Percentiles rank a stretch among this genome's conserved stretches.
Evolutionary conservation across 2,113 vertebrate species (phyloP).

Genomic region (Paracanthobrama guichenoti): DNA sequence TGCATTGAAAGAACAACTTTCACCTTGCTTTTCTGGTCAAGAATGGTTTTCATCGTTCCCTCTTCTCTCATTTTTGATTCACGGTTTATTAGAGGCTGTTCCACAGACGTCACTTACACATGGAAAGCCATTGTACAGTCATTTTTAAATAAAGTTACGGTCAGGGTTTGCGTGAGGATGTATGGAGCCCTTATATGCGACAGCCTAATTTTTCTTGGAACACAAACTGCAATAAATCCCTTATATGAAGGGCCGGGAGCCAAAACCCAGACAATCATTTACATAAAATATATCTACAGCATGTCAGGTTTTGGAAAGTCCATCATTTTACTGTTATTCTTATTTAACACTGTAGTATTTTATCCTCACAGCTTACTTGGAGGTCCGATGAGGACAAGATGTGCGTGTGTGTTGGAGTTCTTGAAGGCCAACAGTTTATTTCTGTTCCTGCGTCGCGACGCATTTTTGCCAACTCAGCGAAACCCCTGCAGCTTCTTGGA

Average conservation of each 20-base stretch:
- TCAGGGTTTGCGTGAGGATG: background rate
- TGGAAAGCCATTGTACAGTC: conserved; percentile 26
- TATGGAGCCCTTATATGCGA: conserved; percentile 19
- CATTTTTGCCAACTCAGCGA: conserved; percentile 86
- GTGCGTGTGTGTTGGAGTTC: background rate
- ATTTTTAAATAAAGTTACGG: background rate
- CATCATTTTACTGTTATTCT: background rate
- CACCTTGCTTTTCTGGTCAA: background rate
- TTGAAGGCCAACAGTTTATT: conserved; percentile 67
- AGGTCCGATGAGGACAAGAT: conserved; percentile 27
- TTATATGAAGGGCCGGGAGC: conserved; percentile 5
- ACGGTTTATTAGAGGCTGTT: conserved; percentile 22
- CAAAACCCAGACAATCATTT: conserved; percentile 35
- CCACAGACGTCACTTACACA: background rate
- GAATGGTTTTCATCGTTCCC: background rate
- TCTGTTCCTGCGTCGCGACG: conserved; percentile 75
- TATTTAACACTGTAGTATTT: conserved; percentile 7
- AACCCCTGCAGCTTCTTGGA: conserved; percentile 55
- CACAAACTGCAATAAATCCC: conserved; percentile 26
- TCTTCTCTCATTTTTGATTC: conserved; percentile 11
- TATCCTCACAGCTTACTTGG: conserved; percentile 14
- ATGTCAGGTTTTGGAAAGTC: conserved; percentile 4
- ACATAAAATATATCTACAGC: conserved; percentile 10
- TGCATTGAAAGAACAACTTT: background rate
- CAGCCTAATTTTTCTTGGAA: conserved; percentile 19